Percentiles rank a stretch among this genome's conserved stretches.
phyloP scores from a whole-genome alignment of 2,888 invertebrate species.

The Drosophila diplacantha region DNA sequence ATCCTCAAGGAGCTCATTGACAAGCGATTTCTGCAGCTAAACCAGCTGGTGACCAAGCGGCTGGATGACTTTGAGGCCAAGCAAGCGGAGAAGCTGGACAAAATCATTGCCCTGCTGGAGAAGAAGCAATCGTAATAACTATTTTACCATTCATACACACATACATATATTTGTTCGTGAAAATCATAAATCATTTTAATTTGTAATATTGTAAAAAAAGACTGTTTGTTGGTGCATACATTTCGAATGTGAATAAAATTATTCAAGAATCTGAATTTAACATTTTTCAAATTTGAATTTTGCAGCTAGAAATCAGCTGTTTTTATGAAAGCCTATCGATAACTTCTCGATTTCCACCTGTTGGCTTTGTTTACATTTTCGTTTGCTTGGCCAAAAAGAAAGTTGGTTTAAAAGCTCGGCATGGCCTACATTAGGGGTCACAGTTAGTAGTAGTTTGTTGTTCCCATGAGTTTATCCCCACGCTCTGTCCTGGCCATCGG shows the following conservation, averaged over 20 bases:
- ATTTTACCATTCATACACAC: conserved; percentile 1
- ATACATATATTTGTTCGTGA: neutral
- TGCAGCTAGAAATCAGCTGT: conserved; percentile 7
- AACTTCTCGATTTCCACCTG: conserved; percentile 36
- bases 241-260: conserved; percentile 26
- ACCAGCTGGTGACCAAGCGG: conserved; percentile 53
- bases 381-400: conserved; percentile 22
- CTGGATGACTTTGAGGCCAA: conserved; percentile 63
- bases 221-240: conserved; percentile 20
- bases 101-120: conserved; percentile 68
- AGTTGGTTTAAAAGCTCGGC: conserved; percentile 28
- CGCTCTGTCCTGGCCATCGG: conserved; percentile 83
- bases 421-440: conserved; percentile 19
- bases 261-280: neutral
- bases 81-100: conserved; percentile 69
- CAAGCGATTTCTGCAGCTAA: conserved; percentile 59
- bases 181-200: conserved; percentile 15
- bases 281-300: neutral
- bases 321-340: neutral
- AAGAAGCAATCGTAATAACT: conserved; percentile 24
- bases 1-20: conserved; percentile 65
- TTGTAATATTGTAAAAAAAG: conserved; percentile 12
- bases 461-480: conserved; percentile 4
- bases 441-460: neutral
- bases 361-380: conserved; percentile 28